A percentile compares a stretch with the other conserved stretches of the same genome.
These are phyloP conservation scores for Porphyrio hochstetteri DNA, from an alignment of 2,113 vertebrate species.

Conservation along the genomic window DNA sequence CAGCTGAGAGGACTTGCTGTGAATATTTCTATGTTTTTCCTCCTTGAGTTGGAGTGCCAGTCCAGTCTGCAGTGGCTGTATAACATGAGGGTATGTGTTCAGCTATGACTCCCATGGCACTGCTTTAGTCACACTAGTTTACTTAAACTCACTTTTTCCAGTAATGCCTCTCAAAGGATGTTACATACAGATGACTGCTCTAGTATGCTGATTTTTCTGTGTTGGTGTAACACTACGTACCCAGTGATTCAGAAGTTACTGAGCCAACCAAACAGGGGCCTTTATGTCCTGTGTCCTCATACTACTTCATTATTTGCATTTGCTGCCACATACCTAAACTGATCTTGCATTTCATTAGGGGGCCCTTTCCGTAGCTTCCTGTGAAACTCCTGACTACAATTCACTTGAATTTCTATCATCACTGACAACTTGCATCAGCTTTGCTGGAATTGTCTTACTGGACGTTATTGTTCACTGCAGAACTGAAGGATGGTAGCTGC, in stretches of 20 bases:
- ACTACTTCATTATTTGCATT: background rate
- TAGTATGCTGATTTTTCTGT: background rate
- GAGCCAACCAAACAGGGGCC: background rate
- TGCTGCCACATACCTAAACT: background rate
- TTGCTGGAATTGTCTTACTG: background rate
- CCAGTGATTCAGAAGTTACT: background rate
- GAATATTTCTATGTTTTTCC: background rate
- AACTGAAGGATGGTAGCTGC: background rate
- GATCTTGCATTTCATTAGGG: background rate
- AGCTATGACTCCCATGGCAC: background rate
- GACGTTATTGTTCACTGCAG: background rate
- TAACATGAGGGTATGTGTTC: background rate
- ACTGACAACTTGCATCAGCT: background rate
- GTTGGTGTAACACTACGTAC: background rate
- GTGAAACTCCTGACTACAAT: background rate
- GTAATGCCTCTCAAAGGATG: background rate
- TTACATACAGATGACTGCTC: background rate
- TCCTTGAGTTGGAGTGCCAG: background rate
- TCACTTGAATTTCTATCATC: background rate
- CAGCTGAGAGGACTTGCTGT: background rate
- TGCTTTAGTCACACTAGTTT: background rate
- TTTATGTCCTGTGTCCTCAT: background rate
- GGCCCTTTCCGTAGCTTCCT: background rate
- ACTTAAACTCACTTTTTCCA: background rate
- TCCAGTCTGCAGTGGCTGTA: background rate